These are phyloP conservation scores for Elysia chlorotica DNA, from an alignment of 1,140 invertebrate species.

Conservation along the genomic window DNA sequence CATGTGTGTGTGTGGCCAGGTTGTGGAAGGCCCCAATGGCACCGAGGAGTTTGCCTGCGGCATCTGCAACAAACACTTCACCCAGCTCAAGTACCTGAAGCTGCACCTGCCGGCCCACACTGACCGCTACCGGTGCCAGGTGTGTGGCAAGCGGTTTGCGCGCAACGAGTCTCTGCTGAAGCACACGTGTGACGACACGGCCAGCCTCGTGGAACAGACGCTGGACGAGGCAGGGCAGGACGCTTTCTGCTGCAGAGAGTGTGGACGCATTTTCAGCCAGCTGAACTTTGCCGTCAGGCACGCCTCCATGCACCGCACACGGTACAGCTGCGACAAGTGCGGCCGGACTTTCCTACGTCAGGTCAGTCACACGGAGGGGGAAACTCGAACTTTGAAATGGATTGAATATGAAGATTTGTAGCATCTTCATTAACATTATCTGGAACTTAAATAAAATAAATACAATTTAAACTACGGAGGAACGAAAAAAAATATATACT, in stretches of 20 bases:
- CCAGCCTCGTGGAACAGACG: constrained; percentile 24
- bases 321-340: constrained; percentile 34
- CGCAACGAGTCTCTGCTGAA: constrained; percentile 45
- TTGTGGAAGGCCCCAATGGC: constrained; percentile 26
- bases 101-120: constrained; percentile 48
- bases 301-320: constrained; percentile 32
- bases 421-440: too few species aligned
- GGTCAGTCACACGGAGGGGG: too few species aligned
- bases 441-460: too few species aligned
- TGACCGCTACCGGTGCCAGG: constrained; percentile 40
- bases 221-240: constrained; percentile 32
- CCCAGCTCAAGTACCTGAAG: constrained; percentile 37
- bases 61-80: constrained; percentile 43
- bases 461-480: too few species aligned
- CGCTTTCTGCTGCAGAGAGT: constrained; percentile 34
- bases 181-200: constrained; percentile 39
- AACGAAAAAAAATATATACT: too few species aligned
- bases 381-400: too few species aligned
- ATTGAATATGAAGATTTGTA: too few species aligned
- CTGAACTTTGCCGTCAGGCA: constrained; percentile 28
- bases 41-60: constrained; percentile 38
- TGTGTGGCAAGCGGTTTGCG: constrained; percentile 47
- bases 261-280: constrained; percentile 34
- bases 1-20: too few species aligned
- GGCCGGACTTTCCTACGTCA: constrained; percentile 28